A percentile compares a stretch with the other conserved stretches of the same genome.
phyloP scores from a whole-genome alignment of 2,888 invertebrate genomes.

The Penaeus monodon region DNA sequence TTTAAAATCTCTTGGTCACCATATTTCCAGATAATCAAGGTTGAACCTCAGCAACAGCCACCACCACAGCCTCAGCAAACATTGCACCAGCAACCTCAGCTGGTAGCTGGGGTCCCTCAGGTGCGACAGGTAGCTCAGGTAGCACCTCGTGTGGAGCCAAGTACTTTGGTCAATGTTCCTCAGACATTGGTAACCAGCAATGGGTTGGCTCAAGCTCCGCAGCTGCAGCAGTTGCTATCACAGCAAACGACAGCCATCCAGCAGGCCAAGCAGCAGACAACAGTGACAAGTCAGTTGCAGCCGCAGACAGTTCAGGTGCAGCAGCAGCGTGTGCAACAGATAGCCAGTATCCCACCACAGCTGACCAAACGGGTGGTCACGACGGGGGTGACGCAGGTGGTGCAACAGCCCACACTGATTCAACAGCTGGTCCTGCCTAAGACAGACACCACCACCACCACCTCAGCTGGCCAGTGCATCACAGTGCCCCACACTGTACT shows the following conservation, averaged over 20 bases:
- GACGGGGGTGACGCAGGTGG: constrained; percentile 27
- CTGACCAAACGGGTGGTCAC: constrained; percentile 40
- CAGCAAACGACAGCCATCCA: background rate
- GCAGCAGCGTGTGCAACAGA: constrained; percentile 42
- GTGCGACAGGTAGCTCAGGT: constrained; percentile 52
- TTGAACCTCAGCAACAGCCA: background rate
- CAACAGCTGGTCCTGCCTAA: constrained; percentile 59
- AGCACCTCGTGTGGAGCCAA: constrained; percentile 31
- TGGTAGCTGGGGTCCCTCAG: background rate
- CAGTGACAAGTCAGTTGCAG: constrained; percentile 8
- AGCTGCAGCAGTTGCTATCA: constrained; percentile 45
- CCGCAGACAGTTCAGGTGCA: constrained; percentile 30
- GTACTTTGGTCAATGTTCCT: constrained; percentile 27
- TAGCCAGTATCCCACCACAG: constrained; percentile 29
- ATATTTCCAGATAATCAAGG: constrained; percentile 1
- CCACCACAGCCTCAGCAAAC: constrained; percentile 8
- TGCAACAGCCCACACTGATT: constrained; percentile 52
- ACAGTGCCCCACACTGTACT: constrained; percentile 51
- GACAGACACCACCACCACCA: constrained; percentile 46
- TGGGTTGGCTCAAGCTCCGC: constrained; percentile 17
- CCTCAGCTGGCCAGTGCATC: constrained; percentile 33
- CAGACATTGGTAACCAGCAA: constrained; percentile 17
- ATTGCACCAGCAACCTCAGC: constrained; percentile 25
- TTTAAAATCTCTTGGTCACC: background rate
- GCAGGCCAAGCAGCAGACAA: constrained; percentile 8